Evolutionary conservation across 2,113 vertebrate genomes (phyloP).

Genomic region (Alexandromys fortis): DNA sequence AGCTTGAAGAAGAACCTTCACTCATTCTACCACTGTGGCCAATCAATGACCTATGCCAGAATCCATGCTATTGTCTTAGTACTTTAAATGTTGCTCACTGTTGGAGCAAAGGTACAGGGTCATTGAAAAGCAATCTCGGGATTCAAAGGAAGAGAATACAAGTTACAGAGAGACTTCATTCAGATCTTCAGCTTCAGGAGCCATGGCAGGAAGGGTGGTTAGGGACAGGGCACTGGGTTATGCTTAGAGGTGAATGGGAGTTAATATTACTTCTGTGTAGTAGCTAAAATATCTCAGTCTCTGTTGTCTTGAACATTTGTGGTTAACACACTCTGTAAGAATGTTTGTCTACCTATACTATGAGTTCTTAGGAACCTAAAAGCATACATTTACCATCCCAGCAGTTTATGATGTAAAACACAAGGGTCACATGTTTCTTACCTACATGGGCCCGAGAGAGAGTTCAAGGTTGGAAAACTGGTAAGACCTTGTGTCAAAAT

Average conservation of each 20-base stretch:
- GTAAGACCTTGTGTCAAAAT: neutral
- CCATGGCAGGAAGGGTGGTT: neutral
- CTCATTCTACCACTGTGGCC: neutral
- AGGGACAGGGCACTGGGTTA: rapidly evolving
- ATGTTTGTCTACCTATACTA: neutral
- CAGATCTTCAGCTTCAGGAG: neutral
- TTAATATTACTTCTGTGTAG: neutral
- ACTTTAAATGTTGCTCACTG: conserved; percentile 6
- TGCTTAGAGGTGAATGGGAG: neutral
- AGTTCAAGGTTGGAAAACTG: neutral
- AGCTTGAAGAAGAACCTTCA: neutral
- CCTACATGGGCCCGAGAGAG: neutral
- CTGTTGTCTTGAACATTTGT: neutral
- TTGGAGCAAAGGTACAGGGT: neutral
- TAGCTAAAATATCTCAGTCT: neutral
- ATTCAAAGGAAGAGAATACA: neutral
- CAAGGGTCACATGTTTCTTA: neutral
- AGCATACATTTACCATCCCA: too few relatives aligned
- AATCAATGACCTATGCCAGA: neutral
- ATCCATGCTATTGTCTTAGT: neutral
- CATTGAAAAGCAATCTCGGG: neutral
- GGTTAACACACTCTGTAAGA: neutral
- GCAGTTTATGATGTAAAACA: neutral
- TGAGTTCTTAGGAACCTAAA: neutral
- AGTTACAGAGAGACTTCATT: neutral